phyloP scores from a whole-genome alignment of 2,797 vertebrate genomes.

The Gymnopithys bicolor region DNA sequence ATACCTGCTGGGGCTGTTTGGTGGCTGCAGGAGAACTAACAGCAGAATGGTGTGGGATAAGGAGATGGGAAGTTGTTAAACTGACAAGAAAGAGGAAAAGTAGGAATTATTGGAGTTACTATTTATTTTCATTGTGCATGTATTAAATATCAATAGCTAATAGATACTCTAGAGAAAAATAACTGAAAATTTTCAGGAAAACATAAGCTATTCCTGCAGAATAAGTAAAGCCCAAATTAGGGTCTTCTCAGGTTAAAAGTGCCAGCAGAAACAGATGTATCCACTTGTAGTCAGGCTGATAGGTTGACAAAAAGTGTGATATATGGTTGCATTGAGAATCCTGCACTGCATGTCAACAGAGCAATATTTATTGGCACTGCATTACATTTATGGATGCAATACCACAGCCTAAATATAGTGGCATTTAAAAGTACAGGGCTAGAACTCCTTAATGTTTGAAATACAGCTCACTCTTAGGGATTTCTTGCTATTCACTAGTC shows the following conservation, averaged over 20 bases:
- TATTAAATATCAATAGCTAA: background rate
- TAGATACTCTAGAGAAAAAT: background rate
- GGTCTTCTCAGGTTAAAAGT: background rate
- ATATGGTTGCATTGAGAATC: background rate
- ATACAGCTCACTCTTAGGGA: background rate
- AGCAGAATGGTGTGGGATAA: background rate
- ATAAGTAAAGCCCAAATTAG: background rate
- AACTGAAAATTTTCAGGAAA: background rate
- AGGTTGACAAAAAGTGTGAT: background rate
- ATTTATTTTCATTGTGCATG: background rate
- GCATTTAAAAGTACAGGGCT: conserved; percentile 21
- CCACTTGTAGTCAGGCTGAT: background rate
- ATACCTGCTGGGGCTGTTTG: background rate
- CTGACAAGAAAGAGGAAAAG: background rate
- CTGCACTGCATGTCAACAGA: background rate
- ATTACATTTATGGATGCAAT: conserved; percentile 1
- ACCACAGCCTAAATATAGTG: background rate
- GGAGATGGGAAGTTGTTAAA: background rate
- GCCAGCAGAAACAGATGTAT: background rate
- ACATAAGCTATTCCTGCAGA: background rate
- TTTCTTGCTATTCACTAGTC: background rate
- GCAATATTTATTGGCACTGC: conserved; percentile 39
- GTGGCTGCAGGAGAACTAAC: background rate
- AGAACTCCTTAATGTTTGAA: conserved; percentile 23
- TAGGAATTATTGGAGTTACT: background rate